Base-by-base conservation (phyloP, 30 jellyfish, hydroid and myxozoan genomes). In the Nemopilema nomurai region DNA sequence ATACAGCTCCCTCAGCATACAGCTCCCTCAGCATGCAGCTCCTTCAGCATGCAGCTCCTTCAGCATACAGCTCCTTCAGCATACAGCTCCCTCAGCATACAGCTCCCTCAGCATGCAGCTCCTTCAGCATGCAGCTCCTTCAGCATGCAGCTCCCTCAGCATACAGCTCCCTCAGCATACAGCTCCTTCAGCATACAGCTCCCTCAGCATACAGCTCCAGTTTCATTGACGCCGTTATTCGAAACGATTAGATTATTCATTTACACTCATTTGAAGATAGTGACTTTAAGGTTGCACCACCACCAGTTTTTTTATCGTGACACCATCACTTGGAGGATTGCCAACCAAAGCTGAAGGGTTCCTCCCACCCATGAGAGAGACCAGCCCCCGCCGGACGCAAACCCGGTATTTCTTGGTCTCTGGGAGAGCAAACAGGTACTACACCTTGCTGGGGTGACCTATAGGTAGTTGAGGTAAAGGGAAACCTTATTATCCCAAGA, bases 311-410 rank as follows among this genome's bases (percentile, higher is more conserved):
- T 77, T 77, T 77, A 77, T 77, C 52, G 32, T 31, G 84, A 74
- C 84, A 74, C 41, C 71, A 74, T 74, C 71, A 31, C 84, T 74
- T 31, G 84, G 87, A 29, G 64, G 77, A 76, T 64, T 51, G 87
- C 87, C 87, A 41, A 77, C 87, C 87, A 77, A 30, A 57, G 77
- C 87, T 57, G 63, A 77, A 77, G 76, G 63, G 64, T 51, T 76
- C 87, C 87, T 68, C 87, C 85, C 52, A 74, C 84, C 84, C 71
- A 74, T 74, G 71, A 74, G 84, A 74, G 71, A 74, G 72, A 50
- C 84, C 49, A 74, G 51, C 84, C 72, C 84, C 71, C 29, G 84
- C 84, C 71, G 84, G 84, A 74, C 49, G 84, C 84, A 71, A 74
- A 74, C 72, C 71, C 41, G 72, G 71, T 74, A 74, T 49, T 74